Evolutionary conservation across 2,888 invertebrate species (phyloP).

Genomic region (Euzophera pinguis): DNA sequence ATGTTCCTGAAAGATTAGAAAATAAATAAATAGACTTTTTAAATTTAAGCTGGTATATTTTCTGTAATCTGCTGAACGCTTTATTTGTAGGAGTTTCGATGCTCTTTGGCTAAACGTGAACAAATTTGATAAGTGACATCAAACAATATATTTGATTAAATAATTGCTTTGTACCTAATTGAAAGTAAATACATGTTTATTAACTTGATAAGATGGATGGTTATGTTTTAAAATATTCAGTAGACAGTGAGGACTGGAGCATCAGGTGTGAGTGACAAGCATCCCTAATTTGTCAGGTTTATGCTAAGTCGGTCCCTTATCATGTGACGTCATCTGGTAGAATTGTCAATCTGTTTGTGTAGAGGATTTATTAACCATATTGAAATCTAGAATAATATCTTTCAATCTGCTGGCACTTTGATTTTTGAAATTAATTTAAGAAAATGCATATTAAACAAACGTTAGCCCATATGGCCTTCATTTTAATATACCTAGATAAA

Average conservation of each 20-base stretch:
- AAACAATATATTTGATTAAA: no score
- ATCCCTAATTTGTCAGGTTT: slow-evolving; percentile 57
- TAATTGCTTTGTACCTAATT: no score
- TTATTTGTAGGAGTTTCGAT: no score
- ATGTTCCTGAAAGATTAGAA: no score
- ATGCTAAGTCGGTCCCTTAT: slow-evolving; percentile 42
- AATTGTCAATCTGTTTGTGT: slow-evolving; percentile 11
- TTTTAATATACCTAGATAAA: no score
- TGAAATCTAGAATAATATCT: not conserved
- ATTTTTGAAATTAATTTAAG: not conserved
- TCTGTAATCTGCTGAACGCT: no score
- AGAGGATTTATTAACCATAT: slow-evolving; percentile 4
- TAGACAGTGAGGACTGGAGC: not conserved
- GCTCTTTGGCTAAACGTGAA: no score
- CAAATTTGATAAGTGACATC: no score
- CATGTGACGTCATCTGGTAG: slow-evolving; percentile 24
- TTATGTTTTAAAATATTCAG: slow-evolving; percentile 10
- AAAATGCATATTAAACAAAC: no score
- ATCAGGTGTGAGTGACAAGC: slow-evolving; percentile 48
- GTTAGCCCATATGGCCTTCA: no score
- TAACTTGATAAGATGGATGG: not conserved
- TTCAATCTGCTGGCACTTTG: not conserved
- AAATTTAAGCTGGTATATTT: no score
- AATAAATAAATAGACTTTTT: no score
- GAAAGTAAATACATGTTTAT: not conserved